phyloP scores from a whole-genome alignment of 2,113 vertebrate genomes.

The Jacana jacana region DNA sequence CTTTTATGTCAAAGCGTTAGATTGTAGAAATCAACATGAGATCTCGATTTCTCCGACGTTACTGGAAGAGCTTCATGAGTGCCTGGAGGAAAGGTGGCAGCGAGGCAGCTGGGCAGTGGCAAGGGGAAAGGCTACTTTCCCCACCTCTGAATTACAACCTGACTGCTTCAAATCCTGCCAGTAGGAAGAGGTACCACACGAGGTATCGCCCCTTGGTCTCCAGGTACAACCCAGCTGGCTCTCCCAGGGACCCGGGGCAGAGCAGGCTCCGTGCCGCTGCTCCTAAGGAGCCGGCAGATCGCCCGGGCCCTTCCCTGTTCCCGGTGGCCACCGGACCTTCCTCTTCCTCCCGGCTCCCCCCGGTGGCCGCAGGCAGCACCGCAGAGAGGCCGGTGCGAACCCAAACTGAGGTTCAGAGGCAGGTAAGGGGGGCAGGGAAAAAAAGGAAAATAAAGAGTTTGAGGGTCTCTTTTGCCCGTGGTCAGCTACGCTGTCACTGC shows the following conservation, averaged over 20 bases:
- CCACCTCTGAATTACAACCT: not conserved
- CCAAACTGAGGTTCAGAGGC: no score
- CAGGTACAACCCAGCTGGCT: not conserved
- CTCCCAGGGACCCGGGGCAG: no score
- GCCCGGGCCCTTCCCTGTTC: accelerated
- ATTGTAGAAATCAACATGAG: not conserved
- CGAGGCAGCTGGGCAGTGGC: not conserved
- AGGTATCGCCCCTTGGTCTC: not conserved
- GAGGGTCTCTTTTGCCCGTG: not conserved
- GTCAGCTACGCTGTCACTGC: accelerated
- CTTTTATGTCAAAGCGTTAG: not conserved
- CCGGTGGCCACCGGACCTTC: not conserved
- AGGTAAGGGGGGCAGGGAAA: no score
- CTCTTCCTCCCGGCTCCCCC: not conserved
- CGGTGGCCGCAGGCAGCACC: not conserved
- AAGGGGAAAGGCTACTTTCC: not conserved
- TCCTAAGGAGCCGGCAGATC: not conserved
- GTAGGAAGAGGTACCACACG: not conserved
- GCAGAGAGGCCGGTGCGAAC: not conserved
- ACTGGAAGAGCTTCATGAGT: not conserved
- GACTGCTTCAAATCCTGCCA: not conserved
- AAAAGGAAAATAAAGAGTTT: not conserved
- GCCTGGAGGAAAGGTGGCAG: not conserved
- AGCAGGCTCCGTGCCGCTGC: no score
- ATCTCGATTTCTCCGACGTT: not conserved